Evolutionary conservation across 1,140 invertebrate genomes (phyloP).

Genomic region (Zaprionus gabonicus): DNA sequence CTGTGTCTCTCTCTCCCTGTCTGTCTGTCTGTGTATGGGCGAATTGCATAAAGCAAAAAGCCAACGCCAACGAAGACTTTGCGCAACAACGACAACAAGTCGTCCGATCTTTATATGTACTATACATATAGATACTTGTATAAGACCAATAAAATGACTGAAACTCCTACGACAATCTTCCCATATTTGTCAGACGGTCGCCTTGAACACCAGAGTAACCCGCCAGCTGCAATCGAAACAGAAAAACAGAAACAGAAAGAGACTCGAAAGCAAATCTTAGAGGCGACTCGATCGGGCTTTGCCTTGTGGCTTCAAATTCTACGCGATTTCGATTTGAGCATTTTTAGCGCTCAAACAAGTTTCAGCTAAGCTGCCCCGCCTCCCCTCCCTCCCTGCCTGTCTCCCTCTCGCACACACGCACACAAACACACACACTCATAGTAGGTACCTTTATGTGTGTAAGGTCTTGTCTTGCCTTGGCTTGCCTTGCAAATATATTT

Average conservation of each 20-base stretch:
- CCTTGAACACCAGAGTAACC: slow-evolving; percentile 52
- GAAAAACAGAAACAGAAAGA: slow-evolving; percentile 30
- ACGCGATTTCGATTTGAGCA: slow-evolving; percentile 62
- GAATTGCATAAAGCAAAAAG: slow-evolving; percentile 55
- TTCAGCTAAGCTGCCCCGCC: slow-evolving; percentile 37
- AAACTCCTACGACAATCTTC: slow-evolving; percentile 70
- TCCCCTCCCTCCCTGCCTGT: not conserved
- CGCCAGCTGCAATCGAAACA: slow-evolving; percentile 46
- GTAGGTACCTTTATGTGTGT: no score
- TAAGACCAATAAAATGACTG: slow-evolving; percentile 30
- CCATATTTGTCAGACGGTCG: slow-evolving; percentile 71
- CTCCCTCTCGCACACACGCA: no score
- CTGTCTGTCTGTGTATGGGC: slow-evolving; percentile 6
- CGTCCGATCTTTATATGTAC: slow-evolving; percentile 16
- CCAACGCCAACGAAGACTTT: slow-evolving; percentile 16
- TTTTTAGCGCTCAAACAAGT: slow-evolving; percentile 65
- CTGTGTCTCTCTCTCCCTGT: not conserved
- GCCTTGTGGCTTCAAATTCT: slow-evolving; percentile 65
- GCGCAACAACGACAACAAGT: slow-evolving; percentile 4
- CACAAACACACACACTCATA: no score
- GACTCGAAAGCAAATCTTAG: slow-evolving; percentile 35
- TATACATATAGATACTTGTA: slow-evolving; percentile 13
- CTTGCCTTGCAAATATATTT: no score
- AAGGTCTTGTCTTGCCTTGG: no score
- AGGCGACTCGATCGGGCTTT: slow-evolving; percentile 28